Evolutionary conservation across 2,797 vertebrate species (phyloP).

Genomic region (Ceryle rudis): DNA sequence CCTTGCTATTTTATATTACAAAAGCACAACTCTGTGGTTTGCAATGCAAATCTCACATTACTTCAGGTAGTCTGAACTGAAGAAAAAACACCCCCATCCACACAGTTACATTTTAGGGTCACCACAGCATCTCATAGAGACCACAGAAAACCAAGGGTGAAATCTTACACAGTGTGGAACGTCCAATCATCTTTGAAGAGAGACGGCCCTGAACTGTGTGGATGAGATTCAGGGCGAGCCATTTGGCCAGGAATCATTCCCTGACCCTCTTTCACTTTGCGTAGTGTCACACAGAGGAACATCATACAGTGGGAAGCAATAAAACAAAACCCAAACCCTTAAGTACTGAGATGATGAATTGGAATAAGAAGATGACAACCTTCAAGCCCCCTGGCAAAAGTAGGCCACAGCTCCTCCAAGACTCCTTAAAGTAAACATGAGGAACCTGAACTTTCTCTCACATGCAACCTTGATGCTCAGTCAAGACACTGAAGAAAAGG

Average conservation of each 20-base stretch:
- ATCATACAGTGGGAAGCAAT: background rate
- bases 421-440: background rate
- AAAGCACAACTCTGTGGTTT: background rate
- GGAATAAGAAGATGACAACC: background rate
- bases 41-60: background rate
- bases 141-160: background rate
- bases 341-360: background rate
- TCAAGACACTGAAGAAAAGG: background rate
- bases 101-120: background rate
- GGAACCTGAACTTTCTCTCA: background rate
- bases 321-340: background rate
- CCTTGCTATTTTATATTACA: background rate
- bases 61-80: background rate
- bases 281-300: background rate
- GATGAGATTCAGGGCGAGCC: background rate
- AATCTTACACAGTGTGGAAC: background rate
- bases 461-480: background rate
- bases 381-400: background rate
- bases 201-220: background rate
- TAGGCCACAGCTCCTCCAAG: background rate
- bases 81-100: background rate
- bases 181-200: background rate
- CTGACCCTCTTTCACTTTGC: background rate
- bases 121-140: background rate
- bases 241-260: background rate